Evolutionary conservation across 1,140 invertebrate species (phyloP), one percentile per base, ranked within the genome.

Genomic region (Temnothorax longispinosus): DNA sequence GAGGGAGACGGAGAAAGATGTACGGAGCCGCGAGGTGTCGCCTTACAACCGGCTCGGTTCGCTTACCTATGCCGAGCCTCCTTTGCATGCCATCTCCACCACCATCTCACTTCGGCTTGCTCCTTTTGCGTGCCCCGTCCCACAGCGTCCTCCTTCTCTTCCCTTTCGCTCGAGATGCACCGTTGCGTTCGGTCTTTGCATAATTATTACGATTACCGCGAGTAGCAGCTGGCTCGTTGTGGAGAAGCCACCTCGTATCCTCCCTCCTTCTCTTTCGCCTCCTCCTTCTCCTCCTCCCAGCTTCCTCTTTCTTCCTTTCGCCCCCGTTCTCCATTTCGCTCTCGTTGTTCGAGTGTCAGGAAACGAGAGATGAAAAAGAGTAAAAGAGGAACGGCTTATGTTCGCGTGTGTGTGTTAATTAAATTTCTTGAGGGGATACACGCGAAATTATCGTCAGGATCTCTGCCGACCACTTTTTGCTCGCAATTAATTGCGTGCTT

Each of bases 41-140:
- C 93, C 94, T 95, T 95, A 95, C 94, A 95, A 95, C 95, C 94
- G 94, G 94, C 94, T 95, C 93, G 93, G 92, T 94, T 94, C 93
- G 91, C 93, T 94, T 94, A 94, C 93, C 93, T 93, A 94, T 92
- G 93, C 94, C 60, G 93, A 94, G 94, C 92, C 93, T 94, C 92
- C 93, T 95, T 95, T 95, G 95, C 94, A 95, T 95, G 93, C 94
- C 94, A 95, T 95, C 94, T 95, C 91, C 92, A 94, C 93, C 94
- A 95, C 94, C 94, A 95, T 95, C 95, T 95, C 88, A 76, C 87
- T 74, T 93, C 72, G 77, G 52, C 69, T 90, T 93, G 92, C 90
- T 93, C 87, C 91, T 94, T 94, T 94, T 94, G 89, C 87, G 3
- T 11, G 87, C 91, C 89, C 86, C 91, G 90, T 92, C 92, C 91